Evolutionary conservation across 2,113 vertebrate genomes (phyloP), one percentile per base, ranked within the genome.

Genomic region (Choloepus hoffmanni): DNA sequence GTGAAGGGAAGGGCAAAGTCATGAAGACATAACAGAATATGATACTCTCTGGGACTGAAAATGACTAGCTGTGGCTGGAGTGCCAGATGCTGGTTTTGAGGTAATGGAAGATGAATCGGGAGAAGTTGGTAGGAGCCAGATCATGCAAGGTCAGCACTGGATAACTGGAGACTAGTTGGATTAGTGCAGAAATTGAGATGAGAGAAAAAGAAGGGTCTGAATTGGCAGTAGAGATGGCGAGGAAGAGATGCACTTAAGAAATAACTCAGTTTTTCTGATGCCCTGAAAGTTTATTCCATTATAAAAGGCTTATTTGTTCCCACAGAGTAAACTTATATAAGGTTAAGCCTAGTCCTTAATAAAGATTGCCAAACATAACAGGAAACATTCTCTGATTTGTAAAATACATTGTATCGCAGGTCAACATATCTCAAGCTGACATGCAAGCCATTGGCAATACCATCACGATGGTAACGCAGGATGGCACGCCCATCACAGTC

Each of bases 391-490:
- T 68, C 33, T 81, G 95, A 94, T 89, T 95, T 62, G 76, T 95
- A 84, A 97, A 94, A 72, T 89, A 13, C 18, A 65, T 89, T 97
- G 4, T 98, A 24, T 98, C 98, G 95, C 98, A 99, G 99, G 99
- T 99, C 95, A 99, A 99, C 95, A 99, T 99, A 86, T 99, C 99
- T 82, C 99, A 99, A 92, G 99, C 99, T 40, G 99, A 99, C 96
- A 98, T 99, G 97, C 99, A 99, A 97, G 99, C 99, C 40, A 99
- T 99, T 98, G 99, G 99, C 82, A 99, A 99, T 84, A 99, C 99
- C 18, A 99, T 99, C 98, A 99, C 99, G 67, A 99, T 99, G 99
- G 99, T 99, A 89, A 99, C 99, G 30, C 99, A 99, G 89, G 99
- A 99, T 97, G 99, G 99, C 98, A 99, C 99, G 1, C 99, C 99